These are phyloP conservation scores for Mycetomoellerius zeteki DNA, from an alignment of 1,140 invertebrate genomes.

Conservation along the genomic window DNA sequence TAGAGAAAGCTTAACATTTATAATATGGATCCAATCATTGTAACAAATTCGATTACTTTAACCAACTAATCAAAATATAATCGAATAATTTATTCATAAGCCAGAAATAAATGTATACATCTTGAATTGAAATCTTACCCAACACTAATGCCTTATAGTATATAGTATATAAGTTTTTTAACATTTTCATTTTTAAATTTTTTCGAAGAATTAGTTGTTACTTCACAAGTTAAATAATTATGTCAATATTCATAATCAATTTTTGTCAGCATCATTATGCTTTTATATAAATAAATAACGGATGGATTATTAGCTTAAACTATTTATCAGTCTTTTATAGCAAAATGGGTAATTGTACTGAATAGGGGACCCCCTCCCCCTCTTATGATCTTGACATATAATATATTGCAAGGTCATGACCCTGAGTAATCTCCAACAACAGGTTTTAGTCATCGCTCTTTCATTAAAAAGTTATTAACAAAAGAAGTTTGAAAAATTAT, in stretches of 20 bases:
- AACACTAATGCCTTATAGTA: not conserved
- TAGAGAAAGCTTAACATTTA: not conserved
- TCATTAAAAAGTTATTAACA: too few relatives aligned
- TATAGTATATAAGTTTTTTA: not conserved
- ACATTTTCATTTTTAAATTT: not conserved
- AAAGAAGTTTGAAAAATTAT: too few relatives aligned
- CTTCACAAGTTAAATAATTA: not conserved
- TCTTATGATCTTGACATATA: too few relatives aligned
- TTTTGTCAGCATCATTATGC: not conserved
- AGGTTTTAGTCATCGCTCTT: too few relatives aligned
- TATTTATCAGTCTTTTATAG: not conserved
- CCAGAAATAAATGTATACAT: constrained; percentile 20
- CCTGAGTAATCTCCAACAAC: too few relatives aligned
- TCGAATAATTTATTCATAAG: constrained; percentile 41
- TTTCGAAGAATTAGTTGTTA: not conserved
- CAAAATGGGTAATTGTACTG: too few relatives aligned
- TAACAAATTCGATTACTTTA: constrained; percentile 10
- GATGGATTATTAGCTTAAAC: not conserved
- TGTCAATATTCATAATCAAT: constrained; percentile 1
- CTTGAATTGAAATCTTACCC: not conserved
- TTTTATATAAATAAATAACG: constrained; percentile 1
- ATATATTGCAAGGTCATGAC: too few relatives aligned
- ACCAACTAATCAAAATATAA: not conserved
- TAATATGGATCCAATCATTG: not conserved
- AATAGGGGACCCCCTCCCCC: too few relatives aligned